These are phyloP conservation scores for Myotis brandtii DNA, from an alignment of 2,113 vertebrate genomes.

Conservation along the genomic window DNA sequence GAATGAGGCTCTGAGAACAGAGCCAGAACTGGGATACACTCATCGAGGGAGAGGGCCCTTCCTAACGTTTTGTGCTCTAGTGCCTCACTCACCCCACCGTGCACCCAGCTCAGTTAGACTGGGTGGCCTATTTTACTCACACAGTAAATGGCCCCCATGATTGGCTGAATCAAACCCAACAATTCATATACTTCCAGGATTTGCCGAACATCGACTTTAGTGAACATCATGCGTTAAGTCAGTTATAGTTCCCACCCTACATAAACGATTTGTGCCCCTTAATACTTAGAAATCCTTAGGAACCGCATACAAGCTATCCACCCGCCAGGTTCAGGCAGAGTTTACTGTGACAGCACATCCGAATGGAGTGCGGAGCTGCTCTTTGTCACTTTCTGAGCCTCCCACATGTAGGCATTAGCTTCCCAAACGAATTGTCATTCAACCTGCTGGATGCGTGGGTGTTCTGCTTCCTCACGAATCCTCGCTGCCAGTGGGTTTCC, in stretches of 20 bases:
- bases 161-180: background rate
- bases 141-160: background rate
- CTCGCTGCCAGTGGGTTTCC: background rate
- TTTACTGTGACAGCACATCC: background rate
- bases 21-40: background rate
- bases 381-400: background rate
- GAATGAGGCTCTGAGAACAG: background rate
- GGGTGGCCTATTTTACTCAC: background rate
- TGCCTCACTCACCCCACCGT: too few relatives aligned
- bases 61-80: background rate
- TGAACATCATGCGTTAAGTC: background rate
- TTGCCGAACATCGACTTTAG: background rate
- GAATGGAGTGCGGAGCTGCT: accelerated
- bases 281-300: background rate
- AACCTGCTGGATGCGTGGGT: background rate
- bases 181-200: background rate
- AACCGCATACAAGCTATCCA: background rate
- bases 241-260: background rate
- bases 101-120: background rate
- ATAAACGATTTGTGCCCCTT: background rate
- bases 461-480: background rate
- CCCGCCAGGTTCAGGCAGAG: background rate
- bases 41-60: background rate
- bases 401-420: background rate
- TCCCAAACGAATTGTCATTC: background rate